Evolutionary conservation across 2,797 vertebrate genomes (phyloP), one percentile per base, ranked within the genome.

Genomic region (Melanotaenia maccullochi): DNA sequence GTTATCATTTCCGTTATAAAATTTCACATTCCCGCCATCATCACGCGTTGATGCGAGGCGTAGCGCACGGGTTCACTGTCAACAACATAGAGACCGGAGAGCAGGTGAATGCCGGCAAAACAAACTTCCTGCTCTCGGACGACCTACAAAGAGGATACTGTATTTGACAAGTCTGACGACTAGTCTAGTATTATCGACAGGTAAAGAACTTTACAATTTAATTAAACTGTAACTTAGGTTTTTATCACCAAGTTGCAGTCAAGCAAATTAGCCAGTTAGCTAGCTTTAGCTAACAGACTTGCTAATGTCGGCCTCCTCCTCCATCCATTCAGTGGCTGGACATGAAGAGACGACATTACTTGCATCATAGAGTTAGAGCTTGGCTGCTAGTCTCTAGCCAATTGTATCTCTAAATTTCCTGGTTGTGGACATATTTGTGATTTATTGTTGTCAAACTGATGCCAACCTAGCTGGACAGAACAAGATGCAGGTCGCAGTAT

Each of bases 21-120:
- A 83, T 78, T 91, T 94, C 88, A 90, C 89, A 73, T 95, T 95
- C 95, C 94, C 94, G 94, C 95, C 94, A 95, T 95, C 93, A 93
- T 93, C 87, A 85, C 71, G 72, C 73, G 85, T 79, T 49, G 85
- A 62, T 75, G 84, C 73, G 85, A 85, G 69, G 87, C 90, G 88
- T 93, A 68, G 85, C 83, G 90, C 71, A 86, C 63, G 61, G 73
- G 20, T 71, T 72, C 79, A 70, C 90, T 91, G 91, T 91, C 92
- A 94, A 93, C 93, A 93, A 90, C 88, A 87, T 32, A 79, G 61
- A 40, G 32, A 82, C 59, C 18, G 64, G 66, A 73, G 79, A 85
- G 86, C 85, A 85, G 87, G 73, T 85, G 88, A 88, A 91, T 89
- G 90, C 94, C 94, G 95, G 94, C 87, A 54, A 91, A 93, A 85